Conservation (phyloP, 2,888 invertebrate species). For the Disparrhopalites patrizii region DNA sequence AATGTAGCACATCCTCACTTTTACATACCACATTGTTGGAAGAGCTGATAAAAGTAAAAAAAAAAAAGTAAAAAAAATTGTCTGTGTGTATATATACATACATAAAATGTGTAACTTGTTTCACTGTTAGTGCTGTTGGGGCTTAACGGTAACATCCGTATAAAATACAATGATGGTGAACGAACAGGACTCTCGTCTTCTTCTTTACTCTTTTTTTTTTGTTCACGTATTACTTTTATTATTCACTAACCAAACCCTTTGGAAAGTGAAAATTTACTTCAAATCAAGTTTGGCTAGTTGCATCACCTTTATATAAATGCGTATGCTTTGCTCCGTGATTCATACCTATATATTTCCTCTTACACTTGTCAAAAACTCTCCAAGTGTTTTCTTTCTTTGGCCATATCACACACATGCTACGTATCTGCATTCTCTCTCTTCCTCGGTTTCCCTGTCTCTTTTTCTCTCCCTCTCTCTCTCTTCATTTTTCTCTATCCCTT, state of each 20-base stretch:
- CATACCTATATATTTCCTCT: too few species aligned
- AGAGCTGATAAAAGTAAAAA: neutral
- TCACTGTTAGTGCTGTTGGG: constrained; percentile 1
- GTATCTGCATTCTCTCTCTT: too few species aligned
- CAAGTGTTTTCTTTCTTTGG: too few species aligned
- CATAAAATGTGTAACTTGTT: constrained; percentile 2
- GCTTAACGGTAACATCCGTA: constrained; percentile 1
- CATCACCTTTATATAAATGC: constrained; percentile 24
- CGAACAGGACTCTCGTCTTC: constrained; percentile 2
- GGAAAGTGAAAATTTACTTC: constrained; percentile 31
- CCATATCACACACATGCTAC: too few species aligned
- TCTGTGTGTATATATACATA: neutral
- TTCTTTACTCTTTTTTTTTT: neutral
- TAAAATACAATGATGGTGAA: neutral
- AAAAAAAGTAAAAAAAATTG: neutral
- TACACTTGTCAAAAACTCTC: too few species aligned
- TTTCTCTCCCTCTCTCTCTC: too few species aligned
- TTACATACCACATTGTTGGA: too few species aligned
- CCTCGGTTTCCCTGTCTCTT: too few species aligned
- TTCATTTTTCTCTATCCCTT: too few species aligned
- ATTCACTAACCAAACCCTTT: constrained; percentile 24
- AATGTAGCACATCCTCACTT: too few species aligned
- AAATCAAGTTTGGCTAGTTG: constrained; percentile 31
- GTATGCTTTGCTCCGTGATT: neutral
- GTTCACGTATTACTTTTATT: constrained; percentile 6